These are phyloP conservation scores for Trochalopteron elliotii DNA, from an alignment of 2,113 vertebrate genomes.

Conservation along the genomic window DNA sequence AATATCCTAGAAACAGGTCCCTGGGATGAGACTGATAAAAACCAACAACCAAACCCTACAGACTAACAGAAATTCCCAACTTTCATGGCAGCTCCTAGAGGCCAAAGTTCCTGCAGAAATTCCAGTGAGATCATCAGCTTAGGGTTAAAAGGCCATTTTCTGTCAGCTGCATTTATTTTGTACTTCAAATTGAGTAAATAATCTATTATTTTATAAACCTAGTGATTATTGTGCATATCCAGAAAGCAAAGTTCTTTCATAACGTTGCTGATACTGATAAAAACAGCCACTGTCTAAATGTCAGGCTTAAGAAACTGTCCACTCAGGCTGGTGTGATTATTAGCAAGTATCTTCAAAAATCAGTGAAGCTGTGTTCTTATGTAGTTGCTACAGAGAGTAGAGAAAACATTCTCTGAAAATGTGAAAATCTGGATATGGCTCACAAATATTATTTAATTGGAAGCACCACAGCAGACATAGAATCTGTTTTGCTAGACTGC, in stretches of 20 bases:
- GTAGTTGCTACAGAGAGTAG: background rate
- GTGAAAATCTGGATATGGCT: background rate
- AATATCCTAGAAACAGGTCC: background rate
- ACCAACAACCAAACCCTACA: background rate
- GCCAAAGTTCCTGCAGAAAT: background rate
- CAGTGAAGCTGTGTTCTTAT: background rate
- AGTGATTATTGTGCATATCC: background rate
- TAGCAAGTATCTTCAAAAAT: background rate
- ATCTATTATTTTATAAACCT: background rate
- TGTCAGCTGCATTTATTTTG: background rate
- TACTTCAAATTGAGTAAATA: background rate
- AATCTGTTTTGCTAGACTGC: background rate
- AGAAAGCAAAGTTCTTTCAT: background rate
- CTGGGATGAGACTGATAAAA: background rate
- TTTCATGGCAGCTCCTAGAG: background rate
- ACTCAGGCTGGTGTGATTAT: background rate
- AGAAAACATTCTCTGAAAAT: background rate
- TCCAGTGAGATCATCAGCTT: background rate
- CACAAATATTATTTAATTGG: background rate
- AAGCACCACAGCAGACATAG: background rate
- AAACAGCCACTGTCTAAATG: background rate
- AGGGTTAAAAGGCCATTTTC: background rate
- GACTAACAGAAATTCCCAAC: rapidly evolving
- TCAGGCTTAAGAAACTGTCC: background rate
- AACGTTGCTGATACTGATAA: background rate